A percentile compares a stretch with the other conserved stretches of the same genome.
These are phyloP conservation scores for Mesoclemmys tuberculata DNA, from an alignment of 2,113 vertebrate genomes.

Conservation along the genomic window DNA sequence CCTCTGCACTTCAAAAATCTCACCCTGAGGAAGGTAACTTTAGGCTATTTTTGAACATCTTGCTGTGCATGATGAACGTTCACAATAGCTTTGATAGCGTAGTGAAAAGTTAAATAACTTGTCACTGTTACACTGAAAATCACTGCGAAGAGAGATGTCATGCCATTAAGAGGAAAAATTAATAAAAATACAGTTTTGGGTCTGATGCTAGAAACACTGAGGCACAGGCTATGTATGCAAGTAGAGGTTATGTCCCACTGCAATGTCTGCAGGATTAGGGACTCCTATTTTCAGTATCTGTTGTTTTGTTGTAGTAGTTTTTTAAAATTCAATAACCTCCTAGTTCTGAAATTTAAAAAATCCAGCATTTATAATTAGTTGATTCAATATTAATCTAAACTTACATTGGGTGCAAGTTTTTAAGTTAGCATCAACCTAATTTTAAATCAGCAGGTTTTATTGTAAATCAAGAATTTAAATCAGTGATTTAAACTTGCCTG, in stretches of 20 bases:
- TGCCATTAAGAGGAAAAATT: background rate
- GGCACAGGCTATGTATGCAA: background rate
- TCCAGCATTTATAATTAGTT: accelerated
- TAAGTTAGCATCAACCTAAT: background rate
- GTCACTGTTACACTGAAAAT: too few species aligned
- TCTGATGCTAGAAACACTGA: background rate
- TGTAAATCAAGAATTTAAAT: background rate
- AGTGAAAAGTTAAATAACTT: background rate
- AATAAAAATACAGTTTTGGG: background rate
- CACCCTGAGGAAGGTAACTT: too few species aligned
- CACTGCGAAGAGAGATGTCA: background rate
- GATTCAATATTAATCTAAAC: background rate
- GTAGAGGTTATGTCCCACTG: too few species aligned
- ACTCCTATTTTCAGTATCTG: background rate
- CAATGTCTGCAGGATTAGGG: background rate
- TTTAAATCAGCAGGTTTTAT: background rate
- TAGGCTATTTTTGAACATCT: too few species aligned
- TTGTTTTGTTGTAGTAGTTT: background rate
- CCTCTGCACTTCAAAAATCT: background rate
- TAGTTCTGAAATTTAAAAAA: background rate
- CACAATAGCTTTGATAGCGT: background rate
- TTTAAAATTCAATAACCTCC: background rate
- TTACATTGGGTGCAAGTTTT: accelerated
- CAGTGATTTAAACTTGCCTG: background rate
- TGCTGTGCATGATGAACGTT: background rate